Evolutionary conservation across 2,797 vertebrate species (phyloP).

Genomic region (Sparus aurata): DNA sequence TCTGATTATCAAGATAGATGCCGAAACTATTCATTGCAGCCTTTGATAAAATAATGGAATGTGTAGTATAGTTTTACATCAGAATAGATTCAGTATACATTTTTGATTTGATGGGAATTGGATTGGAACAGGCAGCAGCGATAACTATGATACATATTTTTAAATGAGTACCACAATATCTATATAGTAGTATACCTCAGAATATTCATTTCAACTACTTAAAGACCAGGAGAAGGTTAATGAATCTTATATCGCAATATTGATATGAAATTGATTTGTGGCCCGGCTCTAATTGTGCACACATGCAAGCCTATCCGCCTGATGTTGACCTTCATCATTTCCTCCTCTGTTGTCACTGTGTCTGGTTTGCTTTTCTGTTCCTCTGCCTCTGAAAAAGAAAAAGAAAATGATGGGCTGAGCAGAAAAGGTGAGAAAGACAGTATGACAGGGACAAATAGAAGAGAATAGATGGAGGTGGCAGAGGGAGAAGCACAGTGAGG

Average conservation of each 20-base stretch:
- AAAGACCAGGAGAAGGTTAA: not conserved
- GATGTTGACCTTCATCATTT: conserved; percentile 20
- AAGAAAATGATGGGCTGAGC: not conserved
- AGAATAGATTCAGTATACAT: not conserved
- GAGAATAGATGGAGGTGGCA: conserved; percentile 11
- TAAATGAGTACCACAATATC: not conserved
- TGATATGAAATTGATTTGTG: conserved; percentile 19
- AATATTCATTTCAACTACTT: not conserved
- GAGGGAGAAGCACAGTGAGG: conserved; percentile 22
- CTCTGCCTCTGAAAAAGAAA: conserved; percentile 37
- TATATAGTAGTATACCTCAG: too few relatives aligned
- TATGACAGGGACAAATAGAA: conserved; percentile 4
- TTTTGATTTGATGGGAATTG: not conserved
- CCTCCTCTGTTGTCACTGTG: conserved; percentile 16
- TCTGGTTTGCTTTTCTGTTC: conserved; percentile 40
- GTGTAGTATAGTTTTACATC: not conserved
- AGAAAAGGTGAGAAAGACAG: conserved; percentile 8
- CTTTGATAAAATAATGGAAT: not conserved
- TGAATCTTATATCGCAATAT: not conserved
- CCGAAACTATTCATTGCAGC: not conserved
- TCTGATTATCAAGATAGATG: not conserved
- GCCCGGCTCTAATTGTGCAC: not conserved
- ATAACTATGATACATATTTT: not conserved
- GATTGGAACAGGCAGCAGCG: not conserved
- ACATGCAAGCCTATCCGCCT: not conserved